Evolutionary conservation across 2,797 vertebrate genomes (phyloP).

Genomic region (Chrosomus eos): DNA sequence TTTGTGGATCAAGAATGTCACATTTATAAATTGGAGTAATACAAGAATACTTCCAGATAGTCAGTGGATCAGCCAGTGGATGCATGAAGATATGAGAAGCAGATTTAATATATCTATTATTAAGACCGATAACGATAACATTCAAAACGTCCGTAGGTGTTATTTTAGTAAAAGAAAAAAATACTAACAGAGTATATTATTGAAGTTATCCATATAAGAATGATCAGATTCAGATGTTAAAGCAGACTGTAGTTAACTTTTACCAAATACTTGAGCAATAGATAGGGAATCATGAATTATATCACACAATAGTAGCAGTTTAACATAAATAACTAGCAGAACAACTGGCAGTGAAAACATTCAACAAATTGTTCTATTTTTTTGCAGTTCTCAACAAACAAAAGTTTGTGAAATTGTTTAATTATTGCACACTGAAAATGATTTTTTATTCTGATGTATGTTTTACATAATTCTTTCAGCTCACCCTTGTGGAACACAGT

Average conservation of each 20-base stretch:
- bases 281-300: background rate
- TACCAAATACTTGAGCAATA: background rate
- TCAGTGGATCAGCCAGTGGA: background rate
- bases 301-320: background rate
- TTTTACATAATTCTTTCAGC: constrained; percentile 50
- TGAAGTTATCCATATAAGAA: background rate
- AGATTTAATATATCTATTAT: background rate
- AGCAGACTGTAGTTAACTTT: background rate
- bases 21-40: background rate
- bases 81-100: background rate
- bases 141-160: background rate
- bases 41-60: background rate
- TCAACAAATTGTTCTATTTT: background rate
- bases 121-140: background rate
- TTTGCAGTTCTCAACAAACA: background rate
- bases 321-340: too few species aligned
- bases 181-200: too few species aligned
- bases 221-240: background rate
- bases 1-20: background rate
- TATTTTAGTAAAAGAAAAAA: background rate
- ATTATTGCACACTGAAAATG: background rate
- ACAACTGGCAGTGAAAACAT: background rate
- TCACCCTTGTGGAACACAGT: constrained; percentile 72
- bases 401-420: background rate
- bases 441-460: background rate